phyloP scores from a whole-genome alignment of 2,797 vertebrate species.

The Rhinatrema bivittatum region DNA sequence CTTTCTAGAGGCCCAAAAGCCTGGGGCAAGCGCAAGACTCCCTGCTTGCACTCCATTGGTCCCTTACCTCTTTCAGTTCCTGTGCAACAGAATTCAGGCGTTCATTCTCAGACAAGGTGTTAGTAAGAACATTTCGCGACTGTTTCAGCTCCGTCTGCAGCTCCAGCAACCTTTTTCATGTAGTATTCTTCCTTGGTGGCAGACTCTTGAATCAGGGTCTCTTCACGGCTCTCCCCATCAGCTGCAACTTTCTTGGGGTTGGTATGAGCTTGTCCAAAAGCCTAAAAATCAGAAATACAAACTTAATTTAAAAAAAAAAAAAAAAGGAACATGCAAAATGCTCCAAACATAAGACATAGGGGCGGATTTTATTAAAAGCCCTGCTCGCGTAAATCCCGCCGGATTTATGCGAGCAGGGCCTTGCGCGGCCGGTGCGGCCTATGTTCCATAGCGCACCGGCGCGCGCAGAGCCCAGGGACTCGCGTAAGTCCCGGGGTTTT shows the following conservation, averaged over 20 bases:
- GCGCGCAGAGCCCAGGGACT: no score
- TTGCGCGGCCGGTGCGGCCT: no score
- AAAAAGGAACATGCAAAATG: no score
- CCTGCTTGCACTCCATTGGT: neutral
- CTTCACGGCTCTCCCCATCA: slow-evolving; percentile 89
- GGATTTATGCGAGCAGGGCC: no score
- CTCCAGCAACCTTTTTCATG: slow-evolving; percentile 83
- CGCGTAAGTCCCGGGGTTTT: no score
- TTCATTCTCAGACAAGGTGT: slow-evolving; percentile 86
- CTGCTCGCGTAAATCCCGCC: no score
- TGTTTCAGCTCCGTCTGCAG: slow-evolving; percentile 85
- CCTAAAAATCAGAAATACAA: slow-evolving; percentile 50
- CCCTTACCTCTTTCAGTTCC: slow-evolving; percentile 81
- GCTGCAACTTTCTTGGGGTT: slow-evolving; percentile 94
- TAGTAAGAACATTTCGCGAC: slow-evolving; percentile 77
- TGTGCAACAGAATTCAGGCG: slow-evolving; percentile 77
- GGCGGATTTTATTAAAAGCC: no score
- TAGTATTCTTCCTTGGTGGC: slow-evolving; percentile 93
- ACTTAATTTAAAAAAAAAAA: no score
- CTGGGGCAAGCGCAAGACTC: no score
- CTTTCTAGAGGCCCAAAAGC: no score
- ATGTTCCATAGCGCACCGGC: no score
- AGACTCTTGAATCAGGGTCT: slow-evolving; percentile 88
- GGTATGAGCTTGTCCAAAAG: slow-evolving; percentile 87
- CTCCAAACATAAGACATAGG: no score